These are phyloP conservation scores for Tenrec ecaudatus DNA, from an alignment of 2,113 vertebrate genomes.

Conservation along the genomic window DNA sequence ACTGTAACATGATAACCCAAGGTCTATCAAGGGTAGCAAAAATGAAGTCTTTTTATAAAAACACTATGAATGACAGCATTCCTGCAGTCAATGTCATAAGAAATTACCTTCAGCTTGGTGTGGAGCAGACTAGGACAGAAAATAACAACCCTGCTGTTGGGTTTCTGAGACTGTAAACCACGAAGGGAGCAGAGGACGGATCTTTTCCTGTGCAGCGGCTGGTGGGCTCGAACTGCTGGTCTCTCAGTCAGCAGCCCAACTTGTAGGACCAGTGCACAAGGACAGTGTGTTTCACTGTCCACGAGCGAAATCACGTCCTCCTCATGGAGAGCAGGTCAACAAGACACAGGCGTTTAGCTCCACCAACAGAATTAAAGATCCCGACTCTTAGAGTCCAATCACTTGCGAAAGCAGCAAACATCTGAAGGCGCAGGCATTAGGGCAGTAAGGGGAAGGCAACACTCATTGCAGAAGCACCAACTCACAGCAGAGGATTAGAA, in stretches of 20 bases:
- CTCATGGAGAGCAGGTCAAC: slow-evolving; percentile 11
- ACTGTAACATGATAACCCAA: no score
- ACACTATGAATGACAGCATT: no score
- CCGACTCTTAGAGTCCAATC: slow-evolving; percentile 55
- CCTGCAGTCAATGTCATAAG: no score
- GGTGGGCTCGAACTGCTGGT: no score
- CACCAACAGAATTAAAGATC: slow-evolving; percentile 54
- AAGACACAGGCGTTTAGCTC: slow-evolving; percentile 26
- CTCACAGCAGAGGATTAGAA: not conserved
- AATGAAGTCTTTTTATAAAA: no score
- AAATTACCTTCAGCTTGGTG: no score
- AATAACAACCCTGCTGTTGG: no score
- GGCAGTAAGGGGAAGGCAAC: slow-evolving; percentile 15
- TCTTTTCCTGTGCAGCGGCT: no score
- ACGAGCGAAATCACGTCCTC: slow-evolving; percentile 42
- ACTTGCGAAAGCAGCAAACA: slow-evolving; percentile 39
- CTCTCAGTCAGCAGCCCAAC: not conserved
- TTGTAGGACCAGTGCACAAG: not conserved
- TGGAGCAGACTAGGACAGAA: no score
- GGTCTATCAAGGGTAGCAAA: no score
- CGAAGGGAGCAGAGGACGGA: no score
- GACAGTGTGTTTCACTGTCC: slow-evolving; percentile 13
- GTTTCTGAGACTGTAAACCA: no score
- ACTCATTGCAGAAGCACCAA: not conserved
- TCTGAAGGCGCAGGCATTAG: slow-evolving; percentile 19